Conservation (phyloP, 2,797 vertebrate genomes). For the Gobio occitaniae region DNA sequence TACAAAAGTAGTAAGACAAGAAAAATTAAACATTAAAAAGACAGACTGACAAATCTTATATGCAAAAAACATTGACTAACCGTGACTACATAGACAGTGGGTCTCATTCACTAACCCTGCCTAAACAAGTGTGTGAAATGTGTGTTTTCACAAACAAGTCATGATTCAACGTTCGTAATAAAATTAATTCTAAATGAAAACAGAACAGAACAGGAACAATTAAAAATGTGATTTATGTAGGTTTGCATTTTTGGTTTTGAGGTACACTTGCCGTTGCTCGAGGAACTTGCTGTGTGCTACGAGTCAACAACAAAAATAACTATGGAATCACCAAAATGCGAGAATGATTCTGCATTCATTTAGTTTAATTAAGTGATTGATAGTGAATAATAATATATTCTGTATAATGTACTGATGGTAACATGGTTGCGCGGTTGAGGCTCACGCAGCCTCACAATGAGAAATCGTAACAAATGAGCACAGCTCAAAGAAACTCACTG, state of each 20-base stretch:
- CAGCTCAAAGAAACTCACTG: no score
- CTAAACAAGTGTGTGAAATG: not conserved
- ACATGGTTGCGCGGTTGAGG: no score
- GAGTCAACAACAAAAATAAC: not conserved
- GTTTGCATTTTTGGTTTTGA: not conserved
- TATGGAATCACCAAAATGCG: no score
- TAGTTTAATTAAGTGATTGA: no score
- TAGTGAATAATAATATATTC: no score
- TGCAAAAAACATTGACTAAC: not conserved
- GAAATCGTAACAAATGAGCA: no score
- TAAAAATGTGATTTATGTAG: not conserved
- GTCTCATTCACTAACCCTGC: not conserved
- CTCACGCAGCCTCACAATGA: no score
- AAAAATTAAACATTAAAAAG: not conserved
- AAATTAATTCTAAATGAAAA: not conserved
- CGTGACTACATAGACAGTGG: not conserved
- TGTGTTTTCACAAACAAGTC: not conserved
- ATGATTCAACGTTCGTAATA: not conserved
- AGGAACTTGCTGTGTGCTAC: not conserved
- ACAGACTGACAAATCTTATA: not conserved
- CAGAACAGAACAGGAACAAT: not conserved
- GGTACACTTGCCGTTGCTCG: no score
- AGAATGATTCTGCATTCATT: no score
- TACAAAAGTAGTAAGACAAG: conserved; percentile 68
- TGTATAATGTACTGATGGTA: no score